Base-by-base conservation (phyloP, 2,888 invertebrate genomes). In the Pherbina coryleti region DNA sequence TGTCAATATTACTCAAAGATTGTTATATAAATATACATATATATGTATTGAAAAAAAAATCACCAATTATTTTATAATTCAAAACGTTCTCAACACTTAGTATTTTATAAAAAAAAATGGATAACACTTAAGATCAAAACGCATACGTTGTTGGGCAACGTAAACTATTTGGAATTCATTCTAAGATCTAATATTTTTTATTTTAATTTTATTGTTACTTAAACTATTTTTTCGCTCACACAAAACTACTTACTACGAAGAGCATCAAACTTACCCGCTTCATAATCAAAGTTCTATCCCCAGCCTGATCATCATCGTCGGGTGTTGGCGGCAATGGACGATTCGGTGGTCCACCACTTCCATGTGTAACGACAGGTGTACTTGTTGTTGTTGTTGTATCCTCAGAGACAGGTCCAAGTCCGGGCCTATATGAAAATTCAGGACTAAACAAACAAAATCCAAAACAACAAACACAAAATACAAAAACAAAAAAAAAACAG, bases 281-380 rank as follows among this genome's bases (percentile, higher is more conserved):
- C 92, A 97, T 94, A 87, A 97, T 97, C 90, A 98, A 93, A 78
- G 97, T 98, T 86, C 96, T 93, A 90, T 97, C 97, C 77, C 95
- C 94, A 80, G 91, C 91, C 85, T 92, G 92, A 90, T 95, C 95
- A 89, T 96, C 96, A 87, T 98, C 97, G 89, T 97, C 97, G 57
- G 98, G 98, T 74, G 98, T 98, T 72, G 98, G 98, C 77, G 98
- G 98, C 86, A 98, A 92, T 74, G 98, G 98, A 83, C 97, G 93
- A 88, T 97, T 97, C 79, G 97, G 97, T 84, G 97, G 95, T 76
- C 94, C 94, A 78, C 94, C 94, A 82, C 91, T 90, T 81, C 89
- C 90, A 72, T 87, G 83, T 51, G 73, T 66, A 17, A 80, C 78
- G 82, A 88, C 84, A 80, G 84, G 83, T 85, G 84, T 83, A 79